Evolutionary conservation across 1,140 invertebrate species (phyloP).

Genomic region (Drusus annulatus): DNA sequence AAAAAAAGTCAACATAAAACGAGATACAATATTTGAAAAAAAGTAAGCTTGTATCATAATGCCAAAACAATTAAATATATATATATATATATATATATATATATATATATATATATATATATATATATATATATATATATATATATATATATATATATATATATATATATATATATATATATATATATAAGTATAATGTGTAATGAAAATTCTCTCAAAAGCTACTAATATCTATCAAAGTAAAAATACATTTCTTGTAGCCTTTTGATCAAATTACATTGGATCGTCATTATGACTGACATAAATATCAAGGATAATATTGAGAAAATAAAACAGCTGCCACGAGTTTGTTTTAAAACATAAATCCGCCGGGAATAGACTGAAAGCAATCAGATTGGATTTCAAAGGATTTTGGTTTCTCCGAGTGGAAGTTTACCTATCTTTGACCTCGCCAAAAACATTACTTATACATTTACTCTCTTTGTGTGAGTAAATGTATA

Average conservation of each 20-base stretch:
- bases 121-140: too few relatives aligned
- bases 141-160: too few relatives aligned
- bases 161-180: too few relatives aligned
- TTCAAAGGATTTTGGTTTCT: conserved; percentile 52
- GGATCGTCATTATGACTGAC: conserved; percentile 34
- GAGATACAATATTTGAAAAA: too few relatives aligned
- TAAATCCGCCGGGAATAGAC: conserved; percentile 19
- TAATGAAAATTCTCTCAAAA: background rate
- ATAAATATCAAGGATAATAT: conserved; percentile 15
- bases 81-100: too few relatives aligned
- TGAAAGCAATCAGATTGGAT: conserved; percentile 55
- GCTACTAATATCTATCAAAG: background rate
- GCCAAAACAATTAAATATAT: too few relatives aligned
- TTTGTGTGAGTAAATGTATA: background rate
- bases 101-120: too few relatives aligned
- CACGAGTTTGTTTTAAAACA: conserved; percentile 41
- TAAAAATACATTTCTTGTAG: background rate
- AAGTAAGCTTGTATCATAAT: too few relatives aligned
- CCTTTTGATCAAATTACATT: conserved; percentile 25
- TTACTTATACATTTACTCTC: conserved; percentile 42
- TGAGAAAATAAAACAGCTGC: conserved; percentile 10
- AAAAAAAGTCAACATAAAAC: too few relatives aligned
- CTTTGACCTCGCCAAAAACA: conserved; percentile 48
- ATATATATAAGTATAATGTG: too few relatives aligned
- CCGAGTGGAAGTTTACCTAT: conserved; percentile 40